These are phyloP conservation scores for Drosophila trapezifrons DNA, from an alignment of 1,140 invertebrate species.

Conservation along the genomic window DNA sequence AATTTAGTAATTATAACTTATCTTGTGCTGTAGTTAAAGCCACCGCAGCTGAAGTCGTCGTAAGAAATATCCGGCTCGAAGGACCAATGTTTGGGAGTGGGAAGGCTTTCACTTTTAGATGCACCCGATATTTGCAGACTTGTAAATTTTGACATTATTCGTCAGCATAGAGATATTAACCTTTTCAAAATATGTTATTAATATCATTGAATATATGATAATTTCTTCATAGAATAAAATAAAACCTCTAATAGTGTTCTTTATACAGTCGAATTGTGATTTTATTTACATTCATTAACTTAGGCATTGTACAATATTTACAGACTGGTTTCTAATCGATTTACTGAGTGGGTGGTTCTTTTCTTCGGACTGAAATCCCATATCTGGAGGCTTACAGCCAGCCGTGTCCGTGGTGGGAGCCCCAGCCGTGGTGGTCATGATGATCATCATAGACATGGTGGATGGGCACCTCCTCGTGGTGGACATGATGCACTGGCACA, in stretches of 20 bases:
- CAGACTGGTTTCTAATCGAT: slow-evolving; percentile 35
- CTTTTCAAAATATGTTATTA: neutral
- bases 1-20: no score
- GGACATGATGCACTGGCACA: slow-evolving; percentile 73
- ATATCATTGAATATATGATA: no score
- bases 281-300: slow-evolving; percentile 72
- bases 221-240: no score
- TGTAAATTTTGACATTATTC: no score
- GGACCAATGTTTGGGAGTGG: no score
- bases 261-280: slow-evolving; percentile 50
- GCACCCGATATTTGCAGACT: no score
- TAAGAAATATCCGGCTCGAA: no score
- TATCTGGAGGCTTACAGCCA: slow-evolving; percentile 50
- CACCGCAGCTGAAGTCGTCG: no score
- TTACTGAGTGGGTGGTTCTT: slow-evolving; percentile 2
- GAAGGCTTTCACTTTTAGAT: no score
- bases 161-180: neutral
- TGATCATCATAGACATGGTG: slow-evolving; percentile 72
- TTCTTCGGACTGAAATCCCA: no score
- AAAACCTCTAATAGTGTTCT: neutral
- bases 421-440: slow-evolving; percentile 72
- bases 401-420: slow-evolving; percentile 64
- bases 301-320: slow-evolving; percentile 74
- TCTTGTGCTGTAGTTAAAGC: no score
- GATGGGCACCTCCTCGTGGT: slow-evolving; percentile 70